phyloP scores from a whole-genome alignment of 2,888 invertebrate species.

The Polyommatus iphigenia region DNA sequence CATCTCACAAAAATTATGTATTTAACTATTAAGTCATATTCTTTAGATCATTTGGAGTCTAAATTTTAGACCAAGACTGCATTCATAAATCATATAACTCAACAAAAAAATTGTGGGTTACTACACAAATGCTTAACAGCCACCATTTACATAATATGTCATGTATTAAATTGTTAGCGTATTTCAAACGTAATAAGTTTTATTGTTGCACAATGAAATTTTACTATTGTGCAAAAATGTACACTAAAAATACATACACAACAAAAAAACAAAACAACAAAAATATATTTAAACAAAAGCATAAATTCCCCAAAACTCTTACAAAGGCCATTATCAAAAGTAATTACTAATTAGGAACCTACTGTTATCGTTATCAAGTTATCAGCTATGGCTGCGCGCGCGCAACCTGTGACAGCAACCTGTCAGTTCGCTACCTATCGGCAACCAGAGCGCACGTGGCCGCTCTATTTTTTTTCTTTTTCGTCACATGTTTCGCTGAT shows the following conservation, averaged over 20 bases:
- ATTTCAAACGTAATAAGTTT: not conserved
- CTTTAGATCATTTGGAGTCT: no score
- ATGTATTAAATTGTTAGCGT: no score
- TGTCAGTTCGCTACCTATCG: not conserved
- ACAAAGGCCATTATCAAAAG: not conserved
- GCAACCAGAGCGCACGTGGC: not conserved
- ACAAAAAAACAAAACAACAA: not conserved
- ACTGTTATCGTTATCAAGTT: conserved; percentile 27
- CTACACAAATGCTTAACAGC: no score
- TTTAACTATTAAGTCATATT: no score
- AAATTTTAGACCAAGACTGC: no score
- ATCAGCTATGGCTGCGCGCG: not conserved
- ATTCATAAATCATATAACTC: no score
- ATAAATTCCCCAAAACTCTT: not conserved
- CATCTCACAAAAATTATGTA: no score
- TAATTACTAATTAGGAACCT: conserved; percentile 9
- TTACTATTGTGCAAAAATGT: not conserved
- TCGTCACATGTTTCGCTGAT: conserved; percentile 19
- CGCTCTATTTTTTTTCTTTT: not conserved
- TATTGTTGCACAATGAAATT: not conserved
- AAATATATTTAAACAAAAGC: not conserved
- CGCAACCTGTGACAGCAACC: conserved; percentile 8
- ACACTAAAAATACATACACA: not conserved
- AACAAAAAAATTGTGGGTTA: no score
- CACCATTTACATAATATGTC: no score